Evolutionary conservation across 2,888 invertebrate species (phyloP).

Genomic region (Carabus problematicus): DNA sequence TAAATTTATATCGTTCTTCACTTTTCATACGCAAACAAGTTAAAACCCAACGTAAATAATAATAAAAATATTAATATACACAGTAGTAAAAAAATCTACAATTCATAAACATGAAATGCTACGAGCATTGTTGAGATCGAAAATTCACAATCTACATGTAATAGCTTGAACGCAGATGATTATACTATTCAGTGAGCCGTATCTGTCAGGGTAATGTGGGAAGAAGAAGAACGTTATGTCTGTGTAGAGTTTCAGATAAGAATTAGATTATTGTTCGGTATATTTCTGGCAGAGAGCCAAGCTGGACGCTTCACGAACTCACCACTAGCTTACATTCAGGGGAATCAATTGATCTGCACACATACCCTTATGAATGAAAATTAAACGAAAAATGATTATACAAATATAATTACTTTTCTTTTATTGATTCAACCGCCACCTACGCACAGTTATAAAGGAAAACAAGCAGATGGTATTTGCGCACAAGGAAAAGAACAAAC

Average conservation of each 20-base stretch:
- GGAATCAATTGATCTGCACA: no score
- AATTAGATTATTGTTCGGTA: slow-evolving; percentile 13
- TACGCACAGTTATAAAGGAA: no score
- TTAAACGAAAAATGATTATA: no score
- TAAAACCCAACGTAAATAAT: not conserved
- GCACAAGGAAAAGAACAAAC: no score
- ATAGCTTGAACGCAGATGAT: not conserved
- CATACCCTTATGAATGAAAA: no score
- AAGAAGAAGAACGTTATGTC: slow-evolving; percentile 10
- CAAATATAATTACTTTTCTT: no score
- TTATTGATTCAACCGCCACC: no score
- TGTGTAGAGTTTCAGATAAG: slow-evolving; percentile 12
- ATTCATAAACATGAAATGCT: not conserved
- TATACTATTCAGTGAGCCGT: not conserved
- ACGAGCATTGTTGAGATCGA: not conserved
- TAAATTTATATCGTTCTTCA: not conserved
- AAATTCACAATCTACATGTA: not conserved
- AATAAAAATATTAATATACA: not conserved
- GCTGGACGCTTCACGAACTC: not conserved
- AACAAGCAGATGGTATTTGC: no score
- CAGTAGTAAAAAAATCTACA: not conserved
- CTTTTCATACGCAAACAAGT: no score
- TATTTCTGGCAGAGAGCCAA: slow-evolving; percentile 6
- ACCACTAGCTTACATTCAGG: no score
- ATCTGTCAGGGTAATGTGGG: slow-evolving; percentile 5